phyloP scores from a whole-genome alignment of 2,797 vertebrate genomes.

The Microcaecilia unicolor region DNA sequence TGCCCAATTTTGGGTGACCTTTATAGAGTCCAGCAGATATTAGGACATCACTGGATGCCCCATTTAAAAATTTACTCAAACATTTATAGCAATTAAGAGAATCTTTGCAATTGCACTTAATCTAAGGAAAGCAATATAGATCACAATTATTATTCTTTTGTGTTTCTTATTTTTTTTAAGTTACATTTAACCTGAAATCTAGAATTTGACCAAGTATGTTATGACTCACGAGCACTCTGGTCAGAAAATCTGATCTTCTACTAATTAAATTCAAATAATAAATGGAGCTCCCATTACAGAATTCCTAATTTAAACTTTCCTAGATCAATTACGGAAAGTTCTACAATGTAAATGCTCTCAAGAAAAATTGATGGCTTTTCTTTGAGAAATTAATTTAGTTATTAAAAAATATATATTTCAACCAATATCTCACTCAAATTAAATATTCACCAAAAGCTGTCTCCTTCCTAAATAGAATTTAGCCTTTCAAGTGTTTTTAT shows the following conservation, averaged over 20 bases:
- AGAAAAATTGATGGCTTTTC: conserved; percentile 75
- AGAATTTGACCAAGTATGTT: too few relatives aligned
- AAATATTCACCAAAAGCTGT: conserved; percentile 76
- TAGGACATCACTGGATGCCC: too few relatives aligned
- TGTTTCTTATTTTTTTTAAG: too few relatives aligned
- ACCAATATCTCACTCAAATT: conserved; percentile 77
- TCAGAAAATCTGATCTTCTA: conserved; percentile 42
- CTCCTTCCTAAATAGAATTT: conserved; percentile 78
- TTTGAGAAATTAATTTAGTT: conserved; percentile 80
- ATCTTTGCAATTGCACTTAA: too few relatives aligned
- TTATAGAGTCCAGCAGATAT: too few relatives aligned
- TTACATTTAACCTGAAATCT: too few relatives aligned
- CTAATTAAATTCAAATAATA: conserved; percentile 48
- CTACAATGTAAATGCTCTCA: conserved; percentile 63
- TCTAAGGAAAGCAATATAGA: too few relatives aligned
- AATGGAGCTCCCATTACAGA: conserved; percentile 39
- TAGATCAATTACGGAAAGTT: conserved; percentile 70
- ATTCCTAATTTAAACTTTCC: conserved; percentile 49
- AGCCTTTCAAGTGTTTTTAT: conserved; percentile 87
- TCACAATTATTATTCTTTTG: too few relatives aligned
- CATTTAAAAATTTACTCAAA: too few relatives aligned
- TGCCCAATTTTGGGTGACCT: too few relatives aligned
- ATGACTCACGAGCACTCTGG: conserved; percentile 28
- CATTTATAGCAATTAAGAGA: too few relatives aligned
- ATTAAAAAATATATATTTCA: conserved; percentile 82